Evolutionary conservation across 2,888 invertebrate species (phyloP).

Genomic region (Sussaba pulchella): DNA sequence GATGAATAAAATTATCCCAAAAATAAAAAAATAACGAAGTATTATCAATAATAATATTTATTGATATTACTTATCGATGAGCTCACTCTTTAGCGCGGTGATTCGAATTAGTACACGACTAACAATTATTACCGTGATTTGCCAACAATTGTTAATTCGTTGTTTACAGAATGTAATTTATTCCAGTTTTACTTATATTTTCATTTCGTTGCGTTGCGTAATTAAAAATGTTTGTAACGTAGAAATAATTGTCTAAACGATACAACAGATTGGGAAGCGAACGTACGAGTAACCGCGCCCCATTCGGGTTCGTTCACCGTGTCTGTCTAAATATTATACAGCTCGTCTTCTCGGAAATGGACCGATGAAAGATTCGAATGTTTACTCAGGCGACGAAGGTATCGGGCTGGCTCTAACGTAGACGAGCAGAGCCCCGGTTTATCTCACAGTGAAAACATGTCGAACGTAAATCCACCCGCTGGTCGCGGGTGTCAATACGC

Average conservation of each 20-base stretch:
- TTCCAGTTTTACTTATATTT: too few relatives aligned
- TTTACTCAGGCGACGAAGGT: slow-evolving; percentile 51
- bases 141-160: too few relatives aligned
- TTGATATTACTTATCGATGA: too few relatives aligned
- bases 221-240: too few relatives aligned
- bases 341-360: slow-evolving; percentile 22
- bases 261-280: background rate
- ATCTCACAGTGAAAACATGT: slow-evolving; percentile 25
- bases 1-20: too few relatives aligned
- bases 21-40: too few relatives aligned
- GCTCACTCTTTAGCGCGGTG: too few relatives aligned
- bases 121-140: too few relatives aligned
- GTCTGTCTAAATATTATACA: slow-evolving; percentile 15
- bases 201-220: too few relatives aligned
- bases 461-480: slow-evolving; percentile 23
- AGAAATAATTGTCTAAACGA: background rate
- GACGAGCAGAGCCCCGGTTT: slow-evolving; percentile 53
- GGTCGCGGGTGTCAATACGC: slow-evolving; percentile 41
- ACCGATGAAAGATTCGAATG: slow-evolving; percentile 49
- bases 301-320: background rate
- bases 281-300: background rate
- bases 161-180: too few relatives aligned
- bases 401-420: slow-evolving; percentile 1
- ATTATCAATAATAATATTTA: too few relatives aligned
- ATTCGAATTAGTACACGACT: too few relatives aligned